Conservation (phyloP, 2,113 vertebrate genomes). For the Embiotoca jacksoni region DNA sequence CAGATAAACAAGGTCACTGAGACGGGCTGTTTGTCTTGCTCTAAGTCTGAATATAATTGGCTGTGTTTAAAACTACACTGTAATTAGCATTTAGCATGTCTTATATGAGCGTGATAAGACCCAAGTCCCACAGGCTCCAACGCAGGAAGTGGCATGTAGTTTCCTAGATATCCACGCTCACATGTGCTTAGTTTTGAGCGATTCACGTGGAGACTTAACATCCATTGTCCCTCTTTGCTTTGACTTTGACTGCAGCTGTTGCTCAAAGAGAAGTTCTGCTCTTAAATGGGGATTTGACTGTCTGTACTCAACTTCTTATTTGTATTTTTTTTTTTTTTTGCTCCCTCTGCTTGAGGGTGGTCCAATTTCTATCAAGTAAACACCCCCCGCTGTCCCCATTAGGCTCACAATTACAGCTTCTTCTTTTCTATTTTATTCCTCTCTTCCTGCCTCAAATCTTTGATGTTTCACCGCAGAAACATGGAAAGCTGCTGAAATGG, state of each 20-base stretch:
- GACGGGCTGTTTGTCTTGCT: slow-evolving; percentile 49
- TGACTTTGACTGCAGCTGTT: slow-evolving; percentile 10
- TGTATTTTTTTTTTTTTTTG: not conserved
- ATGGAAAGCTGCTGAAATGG: slow-evolving; percentile 29
- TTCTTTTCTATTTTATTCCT: not conserved
- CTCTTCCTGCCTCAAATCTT: slow-evolving; percentile 27
- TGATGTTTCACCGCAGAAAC: slow-evolving; percentile 13
- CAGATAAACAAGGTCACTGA: slow-evolving; percentile 72
- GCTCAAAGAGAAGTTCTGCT: slow-evolving; percentile 12
- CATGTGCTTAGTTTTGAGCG: slow-evolving; percentile 15
- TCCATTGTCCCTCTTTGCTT: slow-evolving; percentile 9
- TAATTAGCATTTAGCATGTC: slow-evolving; percentile 67
- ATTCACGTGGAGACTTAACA: not conserved
- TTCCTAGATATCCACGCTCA: not conserved
- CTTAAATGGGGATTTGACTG: slow-evolving; percentile 13
- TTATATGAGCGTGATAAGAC: slow-evolving; percentile 55
- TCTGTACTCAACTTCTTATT: not conserved
- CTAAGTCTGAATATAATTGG: slow-evolving; percentile 65
- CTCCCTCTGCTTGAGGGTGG: not conserved
- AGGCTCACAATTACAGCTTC: slow-evolving; percentile 12
- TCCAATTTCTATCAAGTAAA: slow-evolving; percentile 39
- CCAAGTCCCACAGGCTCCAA: slow-evolving; percentile 27
- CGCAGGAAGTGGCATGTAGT: slow-evolving; percentile 20
- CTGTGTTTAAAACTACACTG: slow-evolving; percentile 54
- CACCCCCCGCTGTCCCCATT: slow-evolving; percentile 22